These are phyloP conservation scores for Gadopsis bispinosus DNA, from an alignment of 2,797 vertebrate genomes.

Conservation along the genomic window DNA sequence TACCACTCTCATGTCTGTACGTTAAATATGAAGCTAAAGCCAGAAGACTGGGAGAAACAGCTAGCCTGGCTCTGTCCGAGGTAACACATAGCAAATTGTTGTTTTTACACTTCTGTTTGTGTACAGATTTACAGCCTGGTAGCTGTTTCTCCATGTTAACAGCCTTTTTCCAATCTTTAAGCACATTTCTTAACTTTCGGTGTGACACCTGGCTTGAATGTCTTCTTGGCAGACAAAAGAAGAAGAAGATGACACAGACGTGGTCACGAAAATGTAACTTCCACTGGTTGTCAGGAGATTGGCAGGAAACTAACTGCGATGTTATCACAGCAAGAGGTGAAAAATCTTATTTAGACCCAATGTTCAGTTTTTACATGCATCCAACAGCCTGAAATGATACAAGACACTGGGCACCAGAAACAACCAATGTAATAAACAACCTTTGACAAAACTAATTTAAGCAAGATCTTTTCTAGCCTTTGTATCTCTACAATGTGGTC, in stretches of 20 bases:
- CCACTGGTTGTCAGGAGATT: neutral
- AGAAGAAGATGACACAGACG: neutral
- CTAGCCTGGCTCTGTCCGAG: neutral
- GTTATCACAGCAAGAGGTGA: neutral
- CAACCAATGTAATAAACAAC: neutral
- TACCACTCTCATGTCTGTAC: neutral
- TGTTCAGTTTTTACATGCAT: neutral
- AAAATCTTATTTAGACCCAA: neutral
- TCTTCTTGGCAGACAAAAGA: neutral
- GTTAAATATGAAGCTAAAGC: neutral
- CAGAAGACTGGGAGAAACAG: neutral
- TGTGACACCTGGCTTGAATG: neutral
- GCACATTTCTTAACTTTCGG: neutral
- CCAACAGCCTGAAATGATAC: neutral
- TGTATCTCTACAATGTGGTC: neutral
- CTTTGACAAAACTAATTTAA: neutral
- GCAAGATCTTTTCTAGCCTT: neutral
- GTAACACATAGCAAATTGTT: neutral
- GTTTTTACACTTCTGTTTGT: neutral
- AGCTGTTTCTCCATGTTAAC: neutral
- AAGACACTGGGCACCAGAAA: conserved; percentile 2
- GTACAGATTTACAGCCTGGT: neutral
- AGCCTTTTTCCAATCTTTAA: neutral
- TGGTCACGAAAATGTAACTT: neutral
- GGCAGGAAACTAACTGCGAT: neutral